Evolutionary conservation across 2,888 invertebrate species (phyloP).

Genomic region (Ennomos quercinarius): DNA sequence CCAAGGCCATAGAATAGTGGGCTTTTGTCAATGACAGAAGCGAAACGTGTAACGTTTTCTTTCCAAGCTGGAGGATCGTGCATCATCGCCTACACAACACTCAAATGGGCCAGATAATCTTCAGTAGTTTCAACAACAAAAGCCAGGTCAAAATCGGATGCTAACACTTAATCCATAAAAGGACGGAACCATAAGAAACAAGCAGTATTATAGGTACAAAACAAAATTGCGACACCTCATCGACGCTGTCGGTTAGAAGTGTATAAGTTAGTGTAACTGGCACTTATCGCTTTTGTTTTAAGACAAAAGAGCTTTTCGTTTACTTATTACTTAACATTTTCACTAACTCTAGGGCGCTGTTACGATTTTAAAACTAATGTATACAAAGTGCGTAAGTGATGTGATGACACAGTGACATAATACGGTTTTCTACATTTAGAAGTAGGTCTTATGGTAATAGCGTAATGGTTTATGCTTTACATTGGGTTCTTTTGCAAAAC

Average conservation of each 20-base stretch:
- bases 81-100: too few species aligned
- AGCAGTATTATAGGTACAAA: conserved; percentile 3
- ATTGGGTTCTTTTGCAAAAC: conserved; percentile 1
- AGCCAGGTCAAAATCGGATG: conserved; percentile 17
- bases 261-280: conserved; percentile 27
- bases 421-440: conserved; percentile 16
- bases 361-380: conserved; percentile 9
- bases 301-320: conserved; percentile 29
- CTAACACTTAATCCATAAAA: conserved; percentile 11
- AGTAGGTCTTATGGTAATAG: conserved; percentile 18
- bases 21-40: too few species aligned
- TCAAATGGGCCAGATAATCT: background rate
- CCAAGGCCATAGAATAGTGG: too few species aligned
- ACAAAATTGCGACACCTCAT: conserved; percentile 17
- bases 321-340: conserved; percentile 23
- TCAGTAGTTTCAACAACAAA: conserved; percentile 5
- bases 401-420: conserved; percentile 22
- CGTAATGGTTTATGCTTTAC: conserved; percentile 12
- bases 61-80: too few species aligned
- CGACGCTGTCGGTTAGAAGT: conserved; percentile 16
- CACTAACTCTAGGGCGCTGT: conserved; percentile 16
- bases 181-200: conserved; percentile 6
- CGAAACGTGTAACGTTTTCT: too few species aligned
- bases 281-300: conserved; percentile 25
- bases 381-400: conserved; percentile 14